These are phyloP conservation scores for Hermaeophaga mercurialis DNA, from an alignment of 2,888 invertebrate species.

Conservation along the genomic window DNA sequence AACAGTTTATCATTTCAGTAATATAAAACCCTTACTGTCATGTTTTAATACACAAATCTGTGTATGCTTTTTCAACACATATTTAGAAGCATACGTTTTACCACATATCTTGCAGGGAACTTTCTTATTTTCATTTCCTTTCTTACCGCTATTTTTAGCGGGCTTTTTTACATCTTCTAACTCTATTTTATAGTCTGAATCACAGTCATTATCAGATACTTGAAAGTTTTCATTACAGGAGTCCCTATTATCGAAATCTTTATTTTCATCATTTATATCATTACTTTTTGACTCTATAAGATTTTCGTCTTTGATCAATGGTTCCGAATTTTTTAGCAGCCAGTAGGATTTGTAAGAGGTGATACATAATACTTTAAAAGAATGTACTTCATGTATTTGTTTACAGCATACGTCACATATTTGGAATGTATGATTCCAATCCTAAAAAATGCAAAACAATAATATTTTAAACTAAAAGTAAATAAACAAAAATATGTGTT, in stretches of 20 bases:
- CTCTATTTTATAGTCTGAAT: constrained; percentile 6
- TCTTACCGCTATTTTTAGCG: constrained; percentile 31
- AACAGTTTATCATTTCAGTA: too few relatives aligned
- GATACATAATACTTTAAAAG: constrained; percentile 47
- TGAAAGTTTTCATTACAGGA: not conserved
- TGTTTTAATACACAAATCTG: constrained; percentile 35
- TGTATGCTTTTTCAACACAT: constrained; percentile 39
- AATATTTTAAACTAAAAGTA: constrained; percentile 18
- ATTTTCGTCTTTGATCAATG: constrained; percentile 22
- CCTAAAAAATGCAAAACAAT: constrained; percentile 33
- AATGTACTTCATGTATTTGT: constrained; percentile 43
- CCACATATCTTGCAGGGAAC: constrained; percentile 37
- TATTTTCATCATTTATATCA: not conserved
- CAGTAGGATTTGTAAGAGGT: constrained; percentile 38
- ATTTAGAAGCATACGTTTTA: constrained; percentile 37
- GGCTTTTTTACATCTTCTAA: not conserved
- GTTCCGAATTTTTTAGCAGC: constrained; percentile 17
- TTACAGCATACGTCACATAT: constrained; percentile 44
- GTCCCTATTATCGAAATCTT: not conserved
- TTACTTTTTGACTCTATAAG: constrained; percentile 32
- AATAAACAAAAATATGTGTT: constrained; percentile 8
- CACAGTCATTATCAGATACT: constrained; percentile 10
- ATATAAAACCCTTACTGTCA: constrained; percentile 19
- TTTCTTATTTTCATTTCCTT: constrained; percentile 18
- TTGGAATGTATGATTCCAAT: constrained; percentile 41